Evolutionary conservation across 2,888 invertebrate species (phyloP).

Genomic region (Drosophila nigricruria): DNA sequence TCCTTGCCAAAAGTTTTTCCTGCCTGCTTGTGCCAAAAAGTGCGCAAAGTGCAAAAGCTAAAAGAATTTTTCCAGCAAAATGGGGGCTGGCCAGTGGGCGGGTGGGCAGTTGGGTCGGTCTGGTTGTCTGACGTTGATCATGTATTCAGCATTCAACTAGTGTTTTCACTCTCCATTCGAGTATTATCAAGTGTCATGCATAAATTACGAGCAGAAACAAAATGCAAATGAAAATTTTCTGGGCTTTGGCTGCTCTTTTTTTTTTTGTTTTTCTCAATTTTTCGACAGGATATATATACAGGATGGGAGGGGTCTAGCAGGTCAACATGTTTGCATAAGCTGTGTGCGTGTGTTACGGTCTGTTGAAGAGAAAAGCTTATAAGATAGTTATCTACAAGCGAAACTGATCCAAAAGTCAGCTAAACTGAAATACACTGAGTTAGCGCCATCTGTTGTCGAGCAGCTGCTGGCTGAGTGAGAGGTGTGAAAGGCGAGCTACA

Average conservation of each 20-base stretch:
- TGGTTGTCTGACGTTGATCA: slow-evolving; percentile 33
- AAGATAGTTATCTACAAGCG: background rate
- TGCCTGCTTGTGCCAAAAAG: slow-evolving; percentile 38
- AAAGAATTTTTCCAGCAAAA: slow-evolving; percentile 16
- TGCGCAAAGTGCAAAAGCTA: slow-evolving; percentile 45
- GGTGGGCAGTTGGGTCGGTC: no score
- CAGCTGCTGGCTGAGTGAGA: background rate
- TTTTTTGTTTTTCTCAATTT: background rate
- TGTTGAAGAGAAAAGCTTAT: slow-evolving; percentile 6
- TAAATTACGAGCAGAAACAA: slow-evolving; percentile 40
- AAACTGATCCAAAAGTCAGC: slow-evolving; percentile 14
- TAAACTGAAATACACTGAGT: background rate
- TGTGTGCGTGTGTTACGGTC: background rate
- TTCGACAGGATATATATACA: background rate
- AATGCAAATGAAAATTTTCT: slow-evolving; percentile 34
- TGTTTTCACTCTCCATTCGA: slow-evolving; percentile 32
- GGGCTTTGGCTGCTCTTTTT: background rate
- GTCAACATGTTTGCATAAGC: slow-evolving; percentile 7
- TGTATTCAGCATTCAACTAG: slow-evolving; percentile 54
- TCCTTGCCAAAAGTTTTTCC: slow-evolving; percentile 51
- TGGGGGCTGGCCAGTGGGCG: background rate
- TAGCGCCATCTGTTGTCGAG: slow-evolving; percentile 26
- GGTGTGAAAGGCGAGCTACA: background rate
- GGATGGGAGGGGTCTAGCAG: background rate
- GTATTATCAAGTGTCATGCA: slow-evolving; percentile 50